A percentile compares a stretch with the other conserved stretches of the same genome.
These are phyloP conservation scores for Sciurus carolinensis DNA, from an alignment of 2,797 vertebrate genomes.

Conservation along the genomic window DNA sequence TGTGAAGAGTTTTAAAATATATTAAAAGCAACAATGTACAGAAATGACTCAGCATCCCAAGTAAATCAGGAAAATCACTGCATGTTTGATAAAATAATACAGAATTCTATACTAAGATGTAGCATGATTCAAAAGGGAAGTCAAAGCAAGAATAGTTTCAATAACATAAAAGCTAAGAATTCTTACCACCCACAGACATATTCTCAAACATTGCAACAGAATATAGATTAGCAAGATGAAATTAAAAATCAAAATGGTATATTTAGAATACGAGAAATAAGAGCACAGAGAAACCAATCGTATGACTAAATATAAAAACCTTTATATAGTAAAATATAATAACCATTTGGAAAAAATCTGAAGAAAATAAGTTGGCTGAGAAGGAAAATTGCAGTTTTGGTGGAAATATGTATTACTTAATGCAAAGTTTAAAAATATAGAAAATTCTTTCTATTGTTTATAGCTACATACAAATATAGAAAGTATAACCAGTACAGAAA, in stretches of 20 bases:
- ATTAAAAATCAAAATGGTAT: constrained; percentile 9
- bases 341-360: neutral
- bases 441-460: neutral
- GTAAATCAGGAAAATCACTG: neutral
- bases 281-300: neutral
- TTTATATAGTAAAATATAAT: neutral
- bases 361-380: neutral
- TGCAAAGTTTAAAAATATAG: neutral
- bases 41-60: neutral
- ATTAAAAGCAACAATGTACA: neutral
- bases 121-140: neutral
- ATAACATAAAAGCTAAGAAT: neutral
- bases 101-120: neutral
- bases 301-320: neutral
- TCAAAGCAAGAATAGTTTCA: constrained; percentile 15
- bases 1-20: neutral
- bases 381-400: neutral
- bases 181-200: neutral
- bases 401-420: neutral
- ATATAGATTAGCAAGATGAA: neutral
- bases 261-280: neutral
- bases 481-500: neutral
- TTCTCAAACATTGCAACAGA: neutral
- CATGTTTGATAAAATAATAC: neutral
- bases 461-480: neutral